phyloP scores from a whole-genome alignment of 2,797 vertebrate species.

The Helarctos malayanus region DNA sequence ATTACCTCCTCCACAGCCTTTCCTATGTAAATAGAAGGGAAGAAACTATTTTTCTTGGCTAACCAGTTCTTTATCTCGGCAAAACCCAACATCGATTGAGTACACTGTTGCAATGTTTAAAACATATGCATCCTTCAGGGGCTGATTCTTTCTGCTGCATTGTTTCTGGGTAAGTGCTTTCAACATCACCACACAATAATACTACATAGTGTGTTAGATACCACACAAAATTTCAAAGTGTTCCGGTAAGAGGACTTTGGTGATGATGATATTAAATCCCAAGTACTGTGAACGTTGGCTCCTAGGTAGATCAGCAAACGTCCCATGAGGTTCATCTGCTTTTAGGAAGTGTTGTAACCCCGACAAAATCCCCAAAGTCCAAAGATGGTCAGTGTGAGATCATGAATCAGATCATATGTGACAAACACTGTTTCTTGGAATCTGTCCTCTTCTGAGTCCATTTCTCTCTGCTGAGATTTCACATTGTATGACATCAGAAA shows the following conservation, averaged over 20 bases:
- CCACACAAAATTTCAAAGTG: neutral
- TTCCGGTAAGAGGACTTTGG: neutral
- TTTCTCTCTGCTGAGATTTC: neutral
- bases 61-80: neutral
- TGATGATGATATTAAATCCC: neutral
- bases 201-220: neutral
- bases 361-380: neutral
- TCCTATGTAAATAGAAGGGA: neutral
- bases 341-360: neutral
- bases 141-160: neutral
- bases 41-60: neutral
- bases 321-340: neutral
- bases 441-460: neutral
- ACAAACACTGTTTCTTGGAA: neutral
- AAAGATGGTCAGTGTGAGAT: neutral
- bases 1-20: neutral
- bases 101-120: neutral
- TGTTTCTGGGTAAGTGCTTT: neutral
- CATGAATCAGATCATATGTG: neutral
- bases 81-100: neutral
- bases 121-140: neutral
- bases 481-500: neutral
- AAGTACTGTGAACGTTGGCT: neutral
- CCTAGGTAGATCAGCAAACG: neutral
- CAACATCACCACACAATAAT: neutral